Conservation (phyloP, 2,113 vertebrate genomes). For the Odontophorus gujanensis region DNA sequence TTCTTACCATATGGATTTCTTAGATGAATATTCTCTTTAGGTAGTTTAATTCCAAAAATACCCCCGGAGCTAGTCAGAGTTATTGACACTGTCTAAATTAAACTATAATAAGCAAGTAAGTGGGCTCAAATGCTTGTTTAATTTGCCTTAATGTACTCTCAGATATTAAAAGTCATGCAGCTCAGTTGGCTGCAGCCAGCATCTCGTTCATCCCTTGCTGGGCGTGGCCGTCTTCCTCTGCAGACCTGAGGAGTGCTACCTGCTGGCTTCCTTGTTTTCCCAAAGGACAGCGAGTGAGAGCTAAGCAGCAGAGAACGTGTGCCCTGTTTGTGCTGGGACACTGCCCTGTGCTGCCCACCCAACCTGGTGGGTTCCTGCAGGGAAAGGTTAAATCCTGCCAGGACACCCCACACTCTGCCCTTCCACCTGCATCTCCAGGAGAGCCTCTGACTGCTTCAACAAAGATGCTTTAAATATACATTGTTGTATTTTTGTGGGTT, state of each 20-base stretch:
- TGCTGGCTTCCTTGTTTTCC: fast-evolving
- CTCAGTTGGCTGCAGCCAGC: neutral
- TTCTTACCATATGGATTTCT: conserved; percentile 29
- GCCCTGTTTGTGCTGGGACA: neutral
- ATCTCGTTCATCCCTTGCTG: neutral
- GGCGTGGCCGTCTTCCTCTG: fast-evolving
- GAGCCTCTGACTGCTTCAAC: neutral
- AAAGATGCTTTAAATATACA: neutral
- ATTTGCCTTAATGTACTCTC: neutral
- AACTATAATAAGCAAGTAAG: conserved; percentile 44
- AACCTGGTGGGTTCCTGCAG: neutral
- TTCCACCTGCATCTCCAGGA: neutral
- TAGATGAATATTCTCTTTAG: conserved; percentile 37
- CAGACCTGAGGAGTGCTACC: neutral
- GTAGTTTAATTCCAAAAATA: conserved; percentile 49
- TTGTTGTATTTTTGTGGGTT: too few relatives aligned
- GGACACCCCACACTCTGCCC: neutral
- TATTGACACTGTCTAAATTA: conserved; percentile 55
- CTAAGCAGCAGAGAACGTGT: fast-evolving
- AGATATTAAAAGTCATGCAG: neutral
- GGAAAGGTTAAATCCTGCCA: neutral
- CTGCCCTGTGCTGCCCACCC: neutral
- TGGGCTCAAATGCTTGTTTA: neutral
- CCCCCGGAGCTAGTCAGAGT: conserved; percentile 39
- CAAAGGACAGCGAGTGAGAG: fast-evolving